Base-by-base conservation (phyloP, 2,888 invertebrate genomes). In the Tetrapedia diversipes region DNA sequence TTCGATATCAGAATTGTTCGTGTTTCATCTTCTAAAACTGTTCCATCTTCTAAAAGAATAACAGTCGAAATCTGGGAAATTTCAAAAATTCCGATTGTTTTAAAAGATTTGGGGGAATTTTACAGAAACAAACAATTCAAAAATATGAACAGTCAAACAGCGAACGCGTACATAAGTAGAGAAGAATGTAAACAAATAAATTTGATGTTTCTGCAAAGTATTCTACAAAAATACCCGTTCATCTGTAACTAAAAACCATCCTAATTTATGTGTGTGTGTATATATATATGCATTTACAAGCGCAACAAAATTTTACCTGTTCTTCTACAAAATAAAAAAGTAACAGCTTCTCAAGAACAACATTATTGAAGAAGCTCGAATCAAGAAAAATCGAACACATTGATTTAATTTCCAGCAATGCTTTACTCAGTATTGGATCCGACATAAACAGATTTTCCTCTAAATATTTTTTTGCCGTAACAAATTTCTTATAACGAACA, bases 391-490 rank as follows among this genome's bases (percentile, higher is more conserved):
- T 93, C 63, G 94, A 94, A 85, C 95, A 95, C 93, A 96, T 95
- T 0, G 94, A 92, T 82, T 95, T 95, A 59, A 97, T 93, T 80
- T 94, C 94, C 0, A 97, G 91, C 57, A 97, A 91, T 0, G 97
- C 96, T 74, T 94, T 94, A 19, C 96, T 94, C 81, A 98, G 90
- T 6, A 95, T 93, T 22, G 95, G 94, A 84, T 97, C 96, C 10
- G 95, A 94, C 77, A 95, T 94, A 86, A 97, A 97, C 0, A 97
- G 92, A 88, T 95, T 95, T 47, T 95, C 94, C 22, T 94, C 93
- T 24, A 98, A 90, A 79, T 92, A 92, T 68, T 92, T 92, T 76
- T 94, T 93, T 1, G 95, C 94, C 24, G 92, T 92, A 39, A 92
- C 92, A 65, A 94, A 94, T 90, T 97, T 97, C 72, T 94, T 94